A percentile compares a stretch with the other conserved stretches of the same genome.
These are phyloP conservation scores for Germaria angustata DNA, from an alignment of 2,888 invertebrate species.

Conservation along the genomic window DNA sequence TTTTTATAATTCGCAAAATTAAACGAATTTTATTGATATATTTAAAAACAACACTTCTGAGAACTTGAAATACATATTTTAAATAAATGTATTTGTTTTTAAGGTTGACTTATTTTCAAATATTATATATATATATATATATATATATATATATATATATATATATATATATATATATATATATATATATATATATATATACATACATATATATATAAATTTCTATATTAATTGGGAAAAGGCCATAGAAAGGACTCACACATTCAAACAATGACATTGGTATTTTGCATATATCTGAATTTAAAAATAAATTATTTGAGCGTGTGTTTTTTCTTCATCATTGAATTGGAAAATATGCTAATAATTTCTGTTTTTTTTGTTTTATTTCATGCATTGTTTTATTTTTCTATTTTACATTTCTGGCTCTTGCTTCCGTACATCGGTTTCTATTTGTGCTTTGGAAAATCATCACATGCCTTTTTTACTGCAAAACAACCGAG, in stretches of 20 bases:
- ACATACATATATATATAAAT: background rate
- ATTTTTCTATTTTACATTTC: constrained; percentile 1
- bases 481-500: background rate
- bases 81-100: constrained; percentile 25
- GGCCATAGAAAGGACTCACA: background rate
- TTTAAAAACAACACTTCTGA: constrained; percentile 8
- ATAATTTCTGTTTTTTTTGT: constrained; percentile 30
- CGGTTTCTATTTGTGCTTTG: background rate
- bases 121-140: no score
- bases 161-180: background rate
- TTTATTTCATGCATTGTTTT: background rate
- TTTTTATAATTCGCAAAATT: no score
- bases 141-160: background rate
- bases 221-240: constrained; percentile 8
- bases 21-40: background rate
- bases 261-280: constrained; percentile 17
- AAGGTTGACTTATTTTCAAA: constrained; percentile 47
- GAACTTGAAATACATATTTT: constrained; percentile 11
- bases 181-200: background rate
- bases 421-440: background rate
- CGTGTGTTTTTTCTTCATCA: constrained; percentile 44
- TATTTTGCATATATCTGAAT: constrained; percentile 55
- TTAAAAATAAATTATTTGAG: constrained; percentile 44
- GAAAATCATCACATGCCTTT: constrained; percentile 15
- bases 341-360: constrained; percentile 65